Evolutionary conservation across 2,113 vertebrate genomes (phyloP).

Genomic region (Scophthalmus maximus): DNA sequence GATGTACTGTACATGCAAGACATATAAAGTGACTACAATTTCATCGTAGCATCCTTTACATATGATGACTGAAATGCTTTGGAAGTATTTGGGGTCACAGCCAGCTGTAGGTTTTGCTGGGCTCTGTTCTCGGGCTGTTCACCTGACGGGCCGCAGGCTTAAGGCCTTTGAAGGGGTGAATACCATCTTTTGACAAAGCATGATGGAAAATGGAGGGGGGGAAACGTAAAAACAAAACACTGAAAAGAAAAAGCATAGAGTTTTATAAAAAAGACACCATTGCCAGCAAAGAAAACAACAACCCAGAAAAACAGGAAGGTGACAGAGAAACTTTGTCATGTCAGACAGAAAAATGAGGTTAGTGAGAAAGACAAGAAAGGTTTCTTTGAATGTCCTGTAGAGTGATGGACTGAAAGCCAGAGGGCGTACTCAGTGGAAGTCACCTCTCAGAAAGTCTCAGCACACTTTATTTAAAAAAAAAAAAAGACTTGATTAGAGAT

Average conservation of each 20-base stretch:
- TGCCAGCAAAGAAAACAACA: slow-evolving; percentile 48
- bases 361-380: slow-evolving; percentile 35
- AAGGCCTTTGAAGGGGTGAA: slow-evolving; percentile 99
- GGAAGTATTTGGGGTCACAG: slow-evolving; percentile 74
- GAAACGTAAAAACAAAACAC: slow-evolving; percentile 51
- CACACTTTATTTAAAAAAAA: slow-evolving; percentile 44
- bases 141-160: slow-evolving; percentile 99
- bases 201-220: slow-evolving; percentile 86
- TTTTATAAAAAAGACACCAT: slow-evolving; percentile 41
- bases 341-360: slow-evolving; percentile 56
- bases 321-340: slow-evolving; percentile 44
- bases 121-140: slow-evolving; percentile 99
- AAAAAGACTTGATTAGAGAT: slow-evolving; percentile 1
- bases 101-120: slow-evolving; percentile 94
- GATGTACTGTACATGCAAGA: background rate
- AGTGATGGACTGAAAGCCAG: slow-evolving; percentile 39
- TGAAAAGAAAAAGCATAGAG: slow-evolving; percentile 49
- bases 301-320: slow-evolving; percentile 40
- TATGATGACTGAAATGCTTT: slow-evolving; percentile 18
- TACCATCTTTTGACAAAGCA: slow-evolving; percentile 99
- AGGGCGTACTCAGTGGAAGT: slow-evolving; percentile 25
- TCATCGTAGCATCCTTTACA: background rate
- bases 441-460: slow-evolving; percentile 76
- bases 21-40: background rate
- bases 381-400: slow-evolving; percentile 34